Conservation (phyloP, 2,888 invertebrate genomes). For the Eupelmus urozonus region DNA sequence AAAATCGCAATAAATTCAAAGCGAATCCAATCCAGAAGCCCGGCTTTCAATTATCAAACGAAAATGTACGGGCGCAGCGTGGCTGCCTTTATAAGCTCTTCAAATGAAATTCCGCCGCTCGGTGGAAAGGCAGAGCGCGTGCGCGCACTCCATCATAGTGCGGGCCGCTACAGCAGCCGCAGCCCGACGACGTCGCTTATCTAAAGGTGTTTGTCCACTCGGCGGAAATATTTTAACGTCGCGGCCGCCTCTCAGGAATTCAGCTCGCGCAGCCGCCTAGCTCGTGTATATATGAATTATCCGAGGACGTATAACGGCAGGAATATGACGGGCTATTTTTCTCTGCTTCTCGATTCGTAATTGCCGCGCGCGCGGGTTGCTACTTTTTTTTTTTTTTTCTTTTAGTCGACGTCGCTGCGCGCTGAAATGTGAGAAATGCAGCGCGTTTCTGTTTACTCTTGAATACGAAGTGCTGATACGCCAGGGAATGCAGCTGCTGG, state of each 20-base stretch:
- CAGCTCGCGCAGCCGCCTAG: not conserved
- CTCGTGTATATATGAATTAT: constrained; percentile 34
- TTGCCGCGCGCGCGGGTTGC: too few species aligned
- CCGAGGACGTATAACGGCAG: constrained; percentile 35
- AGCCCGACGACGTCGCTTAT: not conserved
- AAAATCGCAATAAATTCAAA: not conserved
- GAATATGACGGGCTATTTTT: constrained; percentile 15
- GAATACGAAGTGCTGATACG: not conserved
- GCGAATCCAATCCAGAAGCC: too few species aligned
- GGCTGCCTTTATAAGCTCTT: not conserved
- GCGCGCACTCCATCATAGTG: not conserved
- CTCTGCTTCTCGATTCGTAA: constrained; percentile 6
- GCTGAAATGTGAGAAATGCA: constrained; percentile 36
- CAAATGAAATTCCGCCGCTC: constrained; percentile 10
- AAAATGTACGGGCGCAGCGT: too few species aligned
- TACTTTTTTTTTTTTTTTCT: not conserved
- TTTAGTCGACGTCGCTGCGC: not conserved
- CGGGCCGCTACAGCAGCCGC: not conserved
- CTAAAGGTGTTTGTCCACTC: constrained; percentile 42
- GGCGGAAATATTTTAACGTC: constrained; percentile 25
- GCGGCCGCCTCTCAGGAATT: constrained; percentile 16
- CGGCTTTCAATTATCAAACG: too few species aligned
- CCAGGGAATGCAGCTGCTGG: not conserved
- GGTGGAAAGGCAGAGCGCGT: not conserved
- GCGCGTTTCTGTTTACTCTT: constrained; percentile 27